Evolutionary conservation across 2,797 vertebrate genomes (phyloP).

Genomic region (Gouania willdenowi): DNA sequence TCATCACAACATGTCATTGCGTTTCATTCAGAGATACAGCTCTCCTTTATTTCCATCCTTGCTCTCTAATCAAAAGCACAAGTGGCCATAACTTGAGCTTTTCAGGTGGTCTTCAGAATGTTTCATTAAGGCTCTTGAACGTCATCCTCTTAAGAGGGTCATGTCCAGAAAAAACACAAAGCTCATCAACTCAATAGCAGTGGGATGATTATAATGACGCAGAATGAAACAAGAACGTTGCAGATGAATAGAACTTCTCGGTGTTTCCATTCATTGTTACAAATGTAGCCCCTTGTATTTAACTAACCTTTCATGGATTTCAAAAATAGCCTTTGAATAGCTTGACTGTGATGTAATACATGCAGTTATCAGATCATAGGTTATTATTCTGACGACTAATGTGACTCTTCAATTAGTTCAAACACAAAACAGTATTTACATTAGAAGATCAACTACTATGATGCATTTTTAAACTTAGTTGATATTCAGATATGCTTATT

Average conservation of each 20-base stretch:
- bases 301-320: no score
- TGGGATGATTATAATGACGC: neutral
- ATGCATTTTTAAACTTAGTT: no score
- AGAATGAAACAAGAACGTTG: neutral
- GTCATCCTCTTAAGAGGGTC: neutral
- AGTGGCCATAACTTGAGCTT: slow-evolving; percentile 13
- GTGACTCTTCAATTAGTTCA: no score
- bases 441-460: no score
- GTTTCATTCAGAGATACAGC: neutral
- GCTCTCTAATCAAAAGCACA: slow-evolving; percentile 4
- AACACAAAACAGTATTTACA: no score
- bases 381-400: no score
- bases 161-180: slow-evolving; percentile 2
- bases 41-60: neutral
- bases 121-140: slow-evolving; percentile 4
- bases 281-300: no score
- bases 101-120: slow-evolving; percentile 7
- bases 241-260: neutral
- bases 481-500: no score
- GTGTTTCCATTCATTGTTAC: no score
- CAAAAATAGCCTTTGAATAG: no score
- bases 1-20: neutral
- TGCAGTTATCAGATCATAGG: no score
- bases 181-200: neutral
- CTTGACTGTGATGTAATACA: no score